Conservation (phyloP, 2,888 invertebrate genomes). For the Spilarctia lutea region DNA sequence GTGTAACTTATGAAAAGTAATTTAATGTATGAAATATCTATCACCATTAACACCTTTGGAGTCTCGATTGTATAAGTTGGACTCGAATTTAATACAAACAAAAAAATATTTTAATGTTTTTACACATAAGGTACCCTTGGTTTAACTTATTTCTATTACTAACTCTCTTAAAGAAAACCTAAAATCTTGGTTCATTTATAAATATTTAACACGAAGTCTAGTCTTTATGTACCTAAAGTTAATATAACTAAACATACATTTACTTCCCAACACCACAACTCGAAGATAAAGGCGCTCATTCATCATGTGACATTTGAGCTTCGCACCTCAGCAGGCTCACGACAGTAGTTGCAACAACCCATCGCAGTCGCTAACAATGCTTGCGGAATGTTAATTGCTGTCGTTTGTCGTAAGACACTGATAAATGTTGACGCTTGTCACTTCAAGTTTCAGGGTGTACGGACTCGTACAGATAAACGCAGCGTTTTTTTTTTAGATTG, state of each 20-base stretch:
- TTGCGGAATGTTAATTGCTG: conserved; percentile 82
- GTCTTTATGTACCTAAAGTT: not conserved
- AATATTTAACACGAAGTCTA: not conserved
- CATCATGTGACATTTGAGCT: conserved; percentile 45
- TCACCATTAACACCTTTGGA: not conserved
- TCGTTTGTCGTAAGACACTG: conserved; percentile 83
- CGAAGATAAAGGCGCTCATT: conserved; percentile 36
- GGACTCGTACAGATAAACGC: conserved; percentile 56
- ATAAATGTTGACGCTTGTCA: conserved; percentile 83
- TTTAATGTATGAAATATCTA: too few relatives aligned
- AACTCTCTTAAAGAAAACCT: not conserved
- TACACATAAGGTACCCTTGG: not conserved
- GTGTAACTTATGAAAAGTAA: too few relatives aligned
- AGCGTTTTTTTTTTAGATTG: conserved; percentile 36
- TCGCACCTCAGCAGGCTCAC: conserved; percentile 42
- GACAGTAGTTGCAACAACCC: conserved; percentile 55
- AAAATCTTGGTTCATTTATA: not conserved
- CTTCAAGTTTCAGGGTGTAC: conserved; percentile 67
- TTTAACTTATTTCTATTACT: not conserved
- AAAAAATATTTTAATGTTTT: not conserved
- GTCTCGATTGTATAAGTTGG: not conserved
- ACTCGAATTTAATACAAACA: not conserved
- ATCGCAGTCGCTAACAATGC: conserved; percentile 71
- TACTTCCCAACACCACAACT: not conserved
- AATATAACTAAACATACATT: conserved; percentile 7